These are phyloP conservation scores for Tribolium madens DNA, from an alignment of 1,140 invertebrate species.

Conservation along the genomic window DNA sequence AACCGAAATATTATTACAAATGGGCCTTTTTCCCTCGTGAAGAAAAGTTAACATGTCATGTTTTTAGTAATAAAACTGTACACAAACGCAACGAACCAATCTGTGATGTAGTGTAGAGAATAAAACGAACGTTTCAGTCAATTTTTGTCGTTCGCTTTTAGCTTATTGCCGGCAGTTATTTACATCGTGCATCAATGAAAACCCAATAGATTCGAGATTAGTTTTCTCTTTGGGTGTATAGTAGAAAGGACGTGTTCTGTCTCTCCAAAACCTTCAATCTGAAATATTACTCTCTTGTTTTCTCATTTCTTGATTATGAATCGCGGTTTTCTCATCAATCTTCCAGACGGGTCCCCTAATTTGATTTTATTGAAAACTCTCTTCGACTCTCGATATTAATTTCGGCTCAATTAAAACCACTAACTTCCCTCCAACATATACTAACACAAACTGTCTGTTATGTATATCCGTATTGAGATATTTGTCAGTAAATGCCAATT, in stretches of 20 bases:
- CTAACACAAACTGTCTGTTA: neutral
- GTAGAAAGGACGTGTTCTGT: constrained; percentile 23
- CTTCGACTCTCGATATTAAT: constrained; percentile 1
- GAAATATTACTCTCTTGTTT: constrained; percentile 12
- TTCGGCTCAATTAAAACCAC: neutral
- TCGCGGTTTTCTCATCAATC: constrained; percentile 32
- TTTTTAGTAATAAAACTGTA: neutral
- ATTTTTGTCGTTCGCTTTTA: constrained; percentile 42
- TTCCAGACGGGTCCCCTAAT: neutral
- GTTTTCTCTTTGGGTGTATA: constrained; percentile 18
- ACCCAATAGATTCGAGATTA: constrained; percentile 32
- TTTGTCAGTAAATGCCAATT: constrained; percentile 20
- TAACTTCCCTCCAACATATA: neutral
- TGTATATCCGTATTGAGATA: constrained; percentile 3
- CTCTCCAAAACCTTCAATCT: constrained; percentile 4
- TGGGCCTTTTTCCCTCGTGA: neutral
- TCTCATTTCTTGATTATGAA: constrained; percentile 27
- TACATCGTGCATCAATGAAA: constrained; percentile 30
- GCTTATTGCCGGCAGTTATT: constrained; percentile 45
- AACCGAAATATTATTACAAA: neutral
- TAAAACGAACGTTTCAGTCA: constrained; percentile 36
- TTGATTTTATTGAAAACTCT: constrained; percentile 19
- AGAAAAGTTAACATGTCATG: neutral
- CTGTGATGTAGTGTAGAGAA: constrained; percentile 34
- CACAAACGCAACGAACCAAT: constrained; percentile 34